Base-by-base conservation (phyloP, 2,113 vertebrate genomes). In the Chlorocebus sabaeus region DNA sequence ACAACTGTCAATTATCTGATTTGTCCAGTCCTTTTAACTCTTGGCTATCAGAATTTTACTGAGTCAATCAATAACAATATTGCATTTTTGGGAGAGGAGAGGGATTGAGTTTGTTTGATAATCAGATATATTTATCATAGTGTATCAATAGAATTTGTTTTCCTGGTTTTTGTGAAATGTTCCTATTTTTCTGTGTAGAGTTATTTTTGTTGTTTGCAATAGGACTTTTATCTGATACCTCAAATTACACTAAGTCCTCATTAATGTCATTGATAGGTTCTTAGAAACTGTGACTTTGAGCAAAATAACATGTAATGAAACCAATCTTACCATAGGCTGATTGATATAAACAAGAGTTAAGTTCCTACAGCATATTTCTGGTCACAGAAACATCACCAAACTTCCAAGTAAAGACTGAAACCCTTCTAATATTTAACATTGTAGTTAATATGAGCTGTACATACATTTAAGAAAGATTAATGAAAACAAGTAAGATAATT, bases 1-100 rank as follows among this genome's bases (percentile, higher is more conserved):
- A 92, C 76, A 95, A 45, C 93, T 98, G 30, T 97, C 90, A 92
- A 52, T 93, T 59, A 61, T 96, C 48, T 93, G 78, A 9, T 52
- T 83, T 84, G 96, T 75, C 89, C 89, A 78, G 38, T 52, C 70
- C 57, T 95, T 95, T 95, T 84, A 86, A 30, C 92, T 89, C 52
- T 89, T 50, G 68, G 6, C 90, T 85, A 43, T 78, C 20, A 89
- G 84, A 97, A 48, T 78, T 48, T 57, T 89, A 43, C 30, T 86
- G 52, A 88, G 45, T 80, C 87, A 90, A 80, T 96, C 96, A 93
- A 7, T 90, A 43, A 16, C 64, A 50, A n/a, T 88, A 35, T 70
- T 92, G 38, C 50, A 48, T 18, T 61, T 32, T 9, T 1, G 25
- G 18, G 67, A 80, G 17, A n/a, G 27, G 30, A 20, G 5, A 61